Conservation (phyloP, 2,113 vertebrate genomes). For the Vulpes vulpes region DNA sequence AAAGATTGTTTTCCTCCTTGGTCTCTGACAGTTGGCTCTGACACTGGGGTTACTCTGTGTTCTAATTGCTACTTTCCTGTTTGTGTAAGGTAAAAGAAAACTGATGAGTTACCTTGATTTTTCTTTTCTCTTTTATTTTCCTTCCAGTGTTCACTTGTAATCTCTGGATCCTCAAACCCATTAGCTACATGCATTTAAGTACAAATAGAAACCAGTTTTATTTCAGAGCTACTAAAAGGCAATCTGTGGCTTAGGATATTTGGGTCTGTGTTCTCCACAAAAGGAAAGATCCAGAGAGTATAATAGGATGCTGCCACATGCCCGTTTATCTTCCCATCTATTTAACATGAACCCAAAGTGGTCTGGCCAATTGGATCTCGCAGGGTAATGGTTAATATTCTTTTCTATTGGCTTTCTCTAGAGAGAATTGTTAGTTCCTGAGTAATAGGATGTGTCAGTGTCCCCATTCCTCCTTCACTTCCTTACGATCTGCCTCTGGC, state of each 20-base stretch:
- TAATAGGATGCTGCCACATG: not conserved
- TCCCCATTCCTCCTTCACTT: not conserved
- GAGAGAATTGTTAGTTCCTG: not conserved
- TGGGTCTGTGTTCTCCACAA: not conserved
- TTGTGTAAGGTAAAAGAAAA: not conserved
- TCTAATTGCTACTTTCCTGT: not conserved
- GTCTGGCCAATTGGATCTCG: not conserved
- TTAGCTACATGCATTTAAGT: not conserved
- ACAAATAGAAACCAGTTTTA: not conserved
- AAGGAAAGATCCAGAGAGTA: too few relatives aligned
- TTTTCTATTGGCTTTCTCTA: not conserved
- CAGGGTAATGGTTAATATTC: not conserved
- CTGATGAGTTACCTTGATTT: not conserved
- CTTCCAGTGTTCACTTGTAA: not conserved
- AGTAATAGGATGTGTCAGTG: not conserved
- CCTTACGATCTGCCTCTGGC: not conserved
- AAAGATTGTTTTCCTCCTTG: not conserved
- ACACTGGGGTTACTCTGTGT: not conserved
- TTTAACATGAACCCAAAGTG: not conserved
- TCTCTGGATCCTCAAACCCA: not conserved
- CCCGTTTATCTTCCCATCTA: not conserved
- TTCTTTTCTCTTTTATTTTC: not conserved
- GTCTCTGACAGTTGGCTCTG: not conserved
- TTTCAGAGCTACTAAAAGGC: not conserved
- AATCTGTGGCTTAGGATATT: not conserved